These are phyloP conservation scores for Aphrophora alni DNA, from an alignment of 2,888 invertebrate species.

Conservation along the genomic window DNA sequence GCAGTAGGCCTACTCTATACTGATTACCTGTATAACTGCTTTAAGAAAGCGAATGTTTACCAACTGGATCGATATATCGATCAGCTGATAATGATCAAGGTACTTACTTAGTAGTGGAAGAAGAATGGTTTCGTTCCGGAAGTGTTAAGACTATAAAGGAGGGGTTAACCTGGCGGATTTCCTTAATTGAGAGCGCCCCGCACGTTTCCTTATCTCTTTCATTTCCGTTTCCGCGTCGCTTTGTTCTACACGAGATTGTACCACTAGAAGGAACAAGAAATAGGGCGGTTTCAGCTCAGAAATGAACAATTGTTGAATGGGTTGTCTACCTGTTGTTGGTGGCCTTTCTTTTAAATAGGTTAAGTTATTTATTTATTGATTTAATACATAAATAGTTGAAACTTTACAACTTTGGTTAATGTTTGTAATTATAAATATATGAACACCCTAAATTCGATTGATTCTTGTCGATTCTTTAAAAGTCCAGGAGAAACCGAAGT, in stretches of 20 bases:
- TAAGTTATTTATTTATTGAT: too few relatives aligned
- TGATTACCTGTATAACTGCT: too few relatives aligned
- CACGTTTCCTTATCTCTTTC: constrained; percentile 47
- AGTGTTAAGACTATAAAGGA: constrained; percentile 23
- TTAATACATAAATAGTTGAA: too few relatives aligned
- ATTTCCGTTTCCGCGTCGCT: constrained; percentile 43
- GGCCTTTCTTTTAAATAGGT: neutral
- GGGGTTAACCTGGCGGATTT: constrained; percentile 45
- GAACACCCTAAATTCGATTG: too few relatives aligned
- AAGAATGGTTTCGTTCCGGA: constrained; percentile 22
- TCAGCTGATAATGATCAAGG: neutral
- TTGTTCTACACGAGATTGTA: constrained; percentile 38
- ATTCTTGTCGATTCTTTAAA: too few relatives aligned
- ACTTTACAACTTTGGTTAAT: too few relatives aligned
- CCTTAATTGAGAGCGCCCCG: constrained; percentile 45
- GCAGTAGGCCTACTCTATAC: too few relatives aligned
- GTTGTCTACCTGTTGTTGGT: neutral
- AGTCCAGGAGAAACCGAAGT: too few relatives aligned
- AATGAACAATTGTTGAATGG: neutral
- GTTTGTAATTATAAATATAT: too few relatives aligned
- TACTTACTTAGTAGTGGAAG: constrained; percentile 9
- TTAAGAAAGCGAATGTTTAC: neutral
- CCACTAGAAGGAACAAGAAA: neutral
- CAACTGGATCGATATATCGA: neutral
- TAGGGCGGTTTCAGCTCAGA: neutral